These are phyloP conservation scores for Haemorhous mexicanus DNA, from an alignment of 2,113 vertebrate genomes.

Conservation along the genomic window DNA sequence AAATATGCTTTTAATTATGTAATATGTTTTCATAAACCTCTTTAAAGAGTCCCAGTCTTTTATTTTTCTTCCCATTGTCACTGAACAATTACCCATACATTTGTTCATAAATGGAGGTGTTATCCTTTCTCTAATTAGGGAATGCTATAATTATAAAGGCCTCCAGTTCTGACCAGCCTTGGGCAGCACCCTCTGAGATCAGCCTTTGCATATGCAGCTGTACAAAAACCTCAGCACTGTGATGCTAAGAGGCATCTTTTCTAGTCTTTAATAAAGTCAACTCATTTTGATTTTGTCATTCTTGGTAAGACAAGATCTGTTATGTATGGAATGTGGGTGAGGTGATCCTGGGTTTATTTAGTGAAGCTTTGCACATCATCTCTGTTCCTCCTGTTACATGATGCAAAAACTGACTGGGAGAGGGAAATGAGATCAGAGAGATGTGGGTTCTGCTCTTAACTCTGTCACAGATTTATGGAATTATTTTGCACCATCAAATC, in stretches of 20 bases:
- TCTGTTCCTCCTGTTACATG: background rate
- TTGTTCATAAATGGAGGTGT: background rate
- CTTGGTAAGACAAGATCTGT: background rate
- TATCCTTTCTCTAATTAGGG: slow-evolving; percentile 18
- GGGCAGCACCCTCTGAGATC: background rate
- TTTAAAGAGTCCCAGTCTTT: background rate
- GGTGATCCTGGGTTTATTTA: background rate
- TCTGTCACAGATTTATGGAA: background rate
- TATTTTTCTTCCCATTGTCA: background rate
- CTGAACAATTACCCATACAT: background rate
- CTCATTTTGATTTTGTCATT: background rate
- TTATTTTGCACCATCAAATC: background rate
- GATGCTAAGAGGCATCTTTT: background rate
- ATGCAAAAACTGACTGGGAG: background rate
- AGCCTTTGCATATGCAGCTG: background rate
- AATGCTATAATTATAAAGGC: background rate
- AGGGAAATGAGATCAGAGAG: background rate
- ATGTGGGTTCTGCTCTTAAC: background rate
- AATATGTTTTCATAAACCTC: background rate
- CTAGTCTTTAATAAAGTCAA: background rate
- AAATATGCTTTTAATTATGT: background rate
- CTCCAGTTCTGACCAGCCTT: background rate
- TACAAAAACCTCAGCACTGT: background rate
- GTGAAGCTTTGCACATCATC: background rate
- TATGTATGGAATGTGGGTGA: background rate